phyloP scores from a whole-genome alignment of 2,888 invertebrate genomes.

The Xylota sylvarum region DNA sequence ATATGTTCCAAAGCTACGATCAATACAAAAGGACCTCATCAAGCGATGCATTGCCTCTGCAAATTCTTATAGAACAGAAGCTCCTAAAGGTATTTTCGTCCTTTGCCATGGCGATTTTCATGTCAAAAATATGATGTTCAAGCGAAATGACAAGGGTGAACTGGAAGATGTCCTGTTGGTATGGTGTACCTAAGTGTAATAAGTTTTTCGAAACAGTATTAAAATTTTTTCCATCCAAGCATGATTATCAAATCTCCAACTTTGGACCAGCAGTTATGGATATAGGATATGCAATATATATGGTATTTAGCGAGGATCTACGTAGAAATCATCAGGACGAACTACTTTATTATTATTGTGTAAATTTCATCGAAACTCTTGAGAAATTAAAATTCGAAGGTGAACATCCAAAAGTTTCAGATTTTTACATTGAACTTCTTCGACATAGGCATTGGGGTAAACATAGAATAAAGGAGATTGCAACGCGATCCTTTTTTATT shows the following conservation, averaged over 20 bases:
- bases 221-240: background rate
- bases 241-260: slow-evolving; percentile 57
- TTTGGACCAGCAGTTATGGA: slow-evolving; percentile 57
- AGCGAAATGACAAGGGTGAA: slow-evolving; percentile 41
- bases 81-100: slow-evolving; percentile 70
- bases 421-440: slow-evolving; percentile 26
- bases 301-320: background rate
- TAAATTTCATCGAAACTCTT: slow-evolving; percentile 40
- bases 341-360: slow-evolving; percentile 36
- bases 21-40: slow-evolving; percentile 63
- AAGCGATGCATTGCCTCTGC: slow-evolving; percentile 28
- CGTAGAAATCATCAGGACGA: slow-evolving; percentile 29
- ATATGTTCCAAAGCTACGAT: slow-evolving; percentile 77
- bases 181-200: slow-evolving; percentile 18
- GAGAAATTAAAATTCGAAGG: slow-evolving; percentile 32
- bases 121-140: slow-evolving; percentile 80
- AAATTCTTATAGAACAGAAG: slow-evolving; percentile 5
- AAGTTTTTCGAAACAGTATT: background rate
- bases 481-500: background rate
- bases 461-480: background rate
- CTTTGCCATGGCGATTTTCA: slow-evolving; percentile 82
- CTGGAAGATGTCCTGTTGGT: slow-evolving; percentile 79
- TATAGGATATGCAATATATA: slow-evolving; percentile 29
- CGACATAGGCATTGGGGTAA: slow-evolving; percentile 20
- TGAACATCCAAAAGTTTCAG: slow-evolving; percentile 30